A percentile compares a stretch with the other conserved stretches of the same genome.
Evolutionary conservation across 1,140 invertebrate species (phyloP).

Genomic region (Drosophila rufa): DNA sequence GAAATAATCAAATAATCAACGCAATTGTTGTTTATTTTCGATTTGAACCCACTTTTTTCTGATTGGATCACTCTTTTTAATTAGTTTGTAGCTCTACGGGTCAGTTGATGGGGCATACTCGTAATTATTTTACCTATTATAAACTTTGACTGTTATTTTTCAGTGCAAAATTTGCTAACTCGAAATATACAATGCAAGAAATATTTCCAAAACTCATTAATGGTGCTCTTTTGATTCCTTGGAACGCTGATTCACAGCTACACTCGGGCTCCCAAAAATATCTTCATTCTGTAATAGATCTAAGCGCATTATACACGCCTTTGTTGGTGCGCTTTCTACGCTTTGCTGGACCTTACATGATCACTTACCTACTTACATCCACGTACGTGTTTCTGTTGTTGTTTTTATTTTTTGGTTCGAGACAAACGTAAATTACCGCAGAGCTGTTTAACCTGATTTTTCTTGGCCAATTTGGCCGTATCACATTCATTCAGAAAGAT

Average conservation of each 20-base stretch:
- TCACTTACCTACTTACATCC: slow-evolving; percentile 30
- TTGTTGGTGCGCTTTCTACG: slow-evolving; percentile 56
- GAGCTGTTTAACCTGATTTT: slow-evolving; percentile 80
- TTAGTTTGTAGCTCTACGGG: slow-evolving; percentile 36
- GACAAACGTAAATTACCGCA: slow-evolving; percentile 68
- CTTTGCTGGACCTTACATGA: slow-evolving; percentile 50
- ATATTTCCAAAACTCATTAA: slow-evolving; percentile 49
- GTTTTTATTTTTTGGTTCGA: slow-evolving; percentile 11
- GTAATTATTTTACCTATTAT: slow-evolving; percentile 55
- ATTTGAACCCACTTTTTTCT: slow-evolving; percentile 22
- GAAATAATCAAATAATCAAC: slow-evolving; percentile 53
- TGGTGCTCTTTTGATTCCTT: slow-evolving; percentile 5
- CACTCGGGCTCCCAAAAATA: neutral
- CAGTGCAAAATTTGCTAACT: slow-evolving; percentile 46
- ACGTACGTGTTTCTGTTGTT: neutral
- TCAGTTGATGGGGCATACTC: slow-evolving; percentile 39
- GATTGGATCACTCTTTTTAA: slow-evolving; percentile 45
- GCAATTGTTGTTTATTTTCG: slow-evolving; percentile 46
- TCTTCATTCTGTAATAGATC: slow-evolving; percentile 36
- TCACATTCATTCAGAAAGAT: slow-evolving; percentile 72
- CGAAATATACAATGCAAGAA: slow-evolving; percentile 71
- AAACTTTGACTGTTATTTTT: slow-evolving; percentile 75
- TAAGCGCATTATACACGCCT: slow-evolving; percentile 37
- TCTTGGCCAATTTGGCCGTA: slow-evolving; percentile 62
- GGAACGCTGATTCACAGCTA: slow-evolving; percentile 23